Percentiles rank a stretch among this genome's conserved stretches.
phyloP scores from a whole-genome alignment of 2,113 vertebrate species.

The Plotosus lineatus region DNA sequence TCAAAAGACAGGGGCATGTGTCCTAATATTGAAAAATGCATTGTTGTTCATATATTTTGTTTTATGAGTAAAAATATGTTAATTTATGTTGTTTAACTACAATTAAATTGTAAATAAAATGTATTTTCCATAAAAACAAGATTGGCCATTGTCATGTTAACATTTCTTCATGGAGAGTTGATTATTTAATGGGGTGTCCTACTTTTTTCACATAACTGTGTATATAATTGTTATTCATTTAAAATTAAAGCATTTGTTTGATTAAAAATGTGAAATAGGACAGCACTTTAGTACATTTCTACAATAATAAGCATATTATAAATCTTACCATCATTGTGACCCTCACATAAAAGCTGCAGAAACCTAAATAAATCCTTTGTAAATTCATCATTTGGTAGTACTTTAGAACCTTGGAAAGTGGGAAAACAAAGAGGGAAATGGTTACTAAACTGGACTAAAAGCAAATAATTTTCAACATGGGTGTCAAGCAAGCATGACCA shows the following conservation, averaged over 20 bases:
- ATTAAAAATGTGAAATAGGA: neutral
- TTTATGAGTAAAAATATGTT: too few species aligned
- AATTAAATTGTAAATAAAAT: too few species aligned
- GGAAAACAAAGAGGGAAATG: conserved; percentile 55
- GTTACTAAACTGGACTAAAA: conserved; percentile 25
- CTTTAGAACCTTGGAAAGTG: conserved; percentile 89
- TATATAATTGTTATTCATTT: too few species aligned
- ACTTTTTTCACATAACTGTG: neutral
- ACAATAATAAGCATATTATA: neutral
- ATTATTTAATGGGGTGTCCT: too few species aligned
- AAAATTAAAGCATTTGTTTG: neutral
- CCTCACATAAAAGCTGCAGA: conserved; percentile 97
- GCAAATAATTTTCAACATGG: conserved; percentile 42
- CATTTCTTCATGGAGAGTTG: too few species aligned
- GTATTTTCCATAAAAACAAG: too few species aligned
- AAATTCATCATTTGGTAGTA: conserved; percentile 96
- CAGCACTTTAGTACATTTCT: neutral
- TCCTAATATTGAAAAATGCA: too few species aligned
- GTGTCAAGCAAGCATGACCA: conserved; percentile 64
- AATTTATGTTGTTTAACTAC: too few species aligned
- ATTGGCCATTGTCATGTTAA: too few species aligned
- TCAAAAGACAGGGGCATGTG: too few species aligned
- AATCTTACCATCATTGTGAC: conserved; percentile 91
- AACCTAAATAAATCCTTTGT: conserved; percentile 96
- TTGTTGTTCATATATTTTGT: too few species aligned